Percentiles rank a stretch among this genome's conserved stretches.
phyloP scores from a whole-genome alignment of 2,888 invertebrate species.

The Eilema depressum region DNA sequence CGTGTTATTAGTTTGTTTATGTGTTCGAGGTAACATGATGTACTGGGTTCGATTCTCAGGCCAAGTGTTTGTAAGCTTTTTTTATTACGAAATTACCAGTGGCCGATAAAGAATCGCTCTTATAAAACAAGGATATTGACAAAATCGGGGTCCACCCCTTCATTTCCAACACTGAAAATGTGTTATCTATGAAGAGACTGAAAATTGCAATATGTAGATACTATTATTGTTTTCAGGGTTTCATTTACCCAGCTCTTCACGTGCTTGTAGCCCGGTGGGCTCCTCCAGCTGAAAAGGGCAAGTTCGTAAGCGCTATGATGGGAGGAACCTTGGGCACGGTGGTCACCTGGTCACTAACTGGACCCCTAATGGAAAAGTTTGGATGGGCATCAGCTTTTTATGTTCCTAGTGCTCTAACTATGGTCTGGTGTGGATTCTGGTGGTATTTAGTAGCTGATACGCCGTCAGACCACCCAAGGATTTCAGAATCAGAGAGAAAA shows the following conservation, averaged over 20 bases:
- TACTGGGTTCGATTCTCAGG: not conserved
- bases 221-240: constrained; percentile 76
- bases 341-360: constrained; percentile 90
- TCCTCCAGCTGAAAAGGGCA: constrained; percentile 91
- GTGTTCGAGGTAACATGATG: not conserved
- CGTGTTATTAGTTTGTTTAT: too few relatives aligned
- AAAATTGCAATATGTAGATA: not conserved
- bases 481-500: constrained; percentile 87
- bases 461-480: constrained; percentile 88
- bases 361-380: constrained; percentile 87
- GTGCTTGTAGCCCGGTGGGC: constrained; percentile 91
- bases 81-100: not conserved
- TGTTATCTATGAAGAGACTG: too few relatives aligned
- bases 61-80: not conserved
- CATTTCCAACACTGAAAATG: too few relatives aligned
- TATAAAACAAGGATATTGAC: too few relatives aligned
- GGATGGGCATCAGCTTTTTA: constrained; percentile 91
- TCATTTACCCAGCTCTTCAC: constrained; percentile 89
- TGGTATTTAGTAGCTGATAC: constrained; percentile 88
- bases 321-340: constrained; percentile 92
- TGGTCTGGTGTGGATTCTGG: constrained; percentile 88
- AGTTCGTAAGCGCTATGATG: constrained; percentile 90
- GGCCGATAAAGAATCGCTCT: too few relatives aligned
- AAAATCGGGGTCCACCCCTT: too few relatives aligned
- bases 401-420: constrained; percentile 85